Base-by-base conservation (phyloP, 2,797 vertebrate species). In the Chloroceryle inda region DNA sequence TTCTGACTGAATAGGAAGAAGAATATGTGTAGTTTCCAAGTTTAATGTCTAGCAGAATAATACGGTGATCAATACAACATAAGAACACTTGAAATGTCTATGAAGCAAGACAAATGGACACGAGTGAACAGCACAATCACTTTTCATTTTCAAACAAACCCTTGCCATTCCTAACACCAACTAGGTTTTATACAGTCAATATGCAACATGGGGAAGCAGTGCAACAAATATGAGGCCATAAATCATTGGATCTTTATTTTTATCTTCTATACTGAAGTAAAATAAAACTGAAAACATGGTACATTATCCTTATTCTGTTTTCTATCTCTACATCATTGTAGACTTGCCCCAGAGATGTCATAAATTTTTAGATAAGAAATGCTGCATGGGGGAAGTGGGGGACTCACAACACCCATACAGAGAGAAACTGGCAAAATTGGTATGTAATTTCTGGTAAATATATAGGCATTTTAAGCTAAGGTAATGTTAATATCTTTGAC, bases 61-160 rank as follows among this genome's bases (percentile, higher is more conserved):
- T 24, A 27, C 0, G 0, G 6, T 58, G n/a, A 73, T 69, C 14
- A 27, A n/a, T 40, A 52, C 10, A 72, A 12, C 7, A 23, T 22
- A 59, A 64, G 24, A 87, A 37, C 19, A 45, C 0, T 0, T 53
- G 21, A 58, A 61, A 53, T 0, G 0, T 35, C 38, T 66, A n/a
- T 50, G 42, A 76, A 55, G 6, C n/a, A 53, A 71, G n/a, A 53
- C 12, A 69, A 89, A 49, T 24, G 10, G 47, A 45, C 2, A 10
- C 1, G 1, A 91, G 5, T 24, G 38, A 82, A 85, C 59, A 73
- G 55, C 31, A 10, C 1, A 22, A 22, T 26, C 4, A 52, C 19
- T 80, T 55, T 76, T 74, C 5, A 20, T 71, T 59, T 61, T 67
- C 44, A 75, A 18, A 35, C 8, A 47, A 26, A 21, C 31, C 5